Base-by-base conservation (phyloP, 2,113 vertebrate genomes). In the Paraplagusia blochii region DNA sequence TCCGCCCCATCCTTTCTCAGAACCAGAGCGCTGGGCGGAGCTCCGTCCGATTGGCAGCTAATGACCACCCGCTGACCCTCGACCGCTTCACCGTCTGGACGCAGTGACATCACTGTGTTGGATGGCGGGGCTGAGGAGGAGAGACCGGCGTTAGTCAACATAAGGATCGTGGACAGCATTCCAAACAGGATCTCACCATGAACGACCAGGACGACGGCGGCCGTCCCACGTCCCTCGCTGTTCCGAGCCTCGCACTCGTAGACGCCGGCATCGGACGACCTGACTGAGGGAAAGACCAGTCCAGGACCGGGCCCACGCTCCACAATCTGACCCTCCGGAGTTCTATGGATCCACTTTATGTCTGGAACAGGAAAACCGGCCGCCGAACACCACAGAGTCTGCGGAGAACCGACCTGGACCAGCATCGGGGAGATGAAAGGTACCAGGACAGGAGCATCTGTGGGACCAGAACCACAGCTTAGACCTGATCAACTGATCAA, bases 181-280 rank as follows among this genome's bases (percentile, higher is more conserved):
- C n/a, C n/a, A n/a, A n/a, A n/a, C n/a, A n/a, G n/a, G n/a, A 12
- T 42, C 79, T 80, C 40, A 90, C 89, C 84, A 1, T 85, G 63
- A 22, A 90, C 71, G 0, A 17, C 63, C 51, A 91, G 45, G 1
- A 59, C n/a, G 16, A 87, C 56, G 0, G 2, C 16, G 0, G 50
- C 48, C 0, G 8, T 81, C 15, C 2, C 12, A 22, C 15, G 63
- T 15, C 89, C 89, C 15, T 85, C 44, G 0, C 7, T 11, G 79
- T 88, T 91, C 3, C 1, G 44, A 1, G 77, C 82, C 29, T 63
- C 54, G 6, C 89, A 90, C 11, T 73, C 7, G 29, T 89, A 90
- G 4, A 2, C 8, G 1, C 88, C 87, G 0, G 67, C 50, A 0
- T 87, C 72, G 0, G 69, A 58, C 29, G 45, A 52, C 4, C 45